These are phyloP conservation scores for Arothron firmamentum DNA, from an alignment of 2,113 vertebrate genomes.

Conservation along the genomic window DNA sequence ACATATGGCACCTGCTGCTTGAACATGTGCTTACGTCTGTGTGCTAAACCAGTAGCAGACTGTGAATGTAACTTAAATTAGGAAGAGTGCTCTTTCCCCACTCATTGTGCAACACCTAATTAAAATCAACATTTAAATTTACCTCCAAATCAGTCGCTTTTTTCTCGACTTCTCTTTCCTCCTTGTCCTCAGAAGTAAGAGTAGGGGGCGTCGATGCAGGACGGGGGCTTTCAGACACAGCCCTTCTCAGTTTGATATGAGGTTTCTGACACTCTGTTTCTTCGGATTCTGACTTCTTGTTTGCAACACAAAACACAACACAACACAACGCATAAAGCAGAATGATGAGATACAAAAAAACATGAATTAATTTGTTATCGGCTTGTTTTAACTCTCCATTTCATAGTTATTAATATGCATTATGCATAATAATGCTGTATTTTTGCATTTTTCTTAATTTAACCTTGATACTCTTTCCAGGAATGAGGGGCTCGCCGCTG, in stretches of 20 bases:
- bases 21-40: constrained; percentile 56
- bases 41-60: constrained; percentile 24
- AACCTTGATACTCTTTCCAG: constrained; percentile 85
- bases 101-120: constrained; percentile 16
- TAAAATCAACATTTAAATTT: constrained; percentile 15
- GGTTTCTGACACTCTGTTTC: constrained; percentile 88
- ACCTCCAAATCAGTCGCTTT: constrained; percentile 91
- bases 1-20: constrained; percentile 70
- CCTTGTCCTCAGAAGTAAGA: constrained; percentile 83
- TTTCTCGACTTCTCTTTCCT: constrained; percentile 83
- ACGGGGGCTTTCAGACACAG: constrained; percentile 88
- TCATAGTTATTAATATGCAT: neutral
- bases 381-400: no score
- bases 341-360: neutral
- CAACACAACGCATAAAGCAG: neutral
- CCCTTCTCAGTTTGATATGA: constrained; percentile 87
- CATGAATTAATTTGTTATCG: no score
- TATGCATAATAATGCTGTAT: neutral
- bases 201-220: constrained; percentile 90
- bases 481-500: constrained; percentile 88
- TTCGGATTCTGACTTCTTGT: constrained; percentile 88
- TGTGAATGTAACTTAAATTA: constrained; percentile 20
- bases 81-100: constrained; percentile 15
- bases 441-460: neutral
- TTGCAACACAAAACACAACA: constrained; percentile 6